These are phyloP conservation scores for Ginglymostoma cirratum DNA, from an alignment of 2,113 vertebrate genomes.

Conservation along the genomic window DNA sequence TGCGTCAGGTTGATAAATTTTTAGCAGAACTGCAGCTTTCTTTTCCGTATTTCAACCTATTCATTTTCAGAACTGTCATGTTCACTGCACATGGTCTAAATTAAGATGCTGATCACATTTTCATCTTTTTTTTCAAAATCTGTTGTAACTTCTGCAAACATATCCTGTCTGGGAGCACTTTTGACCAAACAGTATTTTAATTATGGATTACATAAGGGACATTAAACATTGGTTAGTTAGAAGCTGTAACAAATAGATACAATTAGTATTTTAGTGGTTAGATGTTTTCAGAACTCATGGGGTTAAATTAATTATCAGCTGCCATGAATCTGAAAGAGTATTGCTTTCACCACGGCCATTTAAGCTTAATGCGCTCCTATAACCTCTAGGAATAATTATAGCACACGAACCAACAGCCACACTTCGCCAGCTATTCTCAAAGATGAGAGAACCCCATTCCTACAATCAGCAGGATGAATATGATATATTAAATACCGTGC, in stretches of 20 bases:
- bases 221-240: neutral
- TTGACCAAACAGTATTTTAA: neutral
- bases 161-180: too few relatives aligned
- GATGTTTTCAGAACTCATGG: neutral
- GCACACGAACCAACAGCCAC: too few relatives aligned
- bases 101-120: conserved; percentile 6
- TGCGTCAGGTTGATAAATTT: neutral
- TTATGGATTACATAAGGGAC: neutral
- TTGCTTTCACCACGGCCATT: neutral
- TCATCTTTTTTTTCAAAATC: neutral
- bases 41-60: neutral
- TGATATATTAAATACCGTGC: too few relatives aligned
- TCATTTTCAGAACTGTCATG: neutral
- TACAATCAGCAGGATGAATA: too few relatives aligned
- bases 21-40: neutral
- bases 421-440: too few relatives aligned
- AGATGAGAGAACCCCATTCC: too few relatives aligned
- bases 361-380: too few relatives aligned
- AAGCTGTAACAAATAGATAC: neutral
- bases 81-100: neutral
- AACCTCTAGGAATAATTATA: too few relatives aligned
- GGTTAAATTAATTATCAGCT: neutral
- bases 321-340: neutral
- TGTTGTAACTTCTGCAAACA: neutral
- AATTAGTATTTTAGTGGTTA: neutral